Evolutionary conservation across 1,140 invertebrate genomes (phyloP).

Genomic region (Alviniconcha marisindica): DNA sequence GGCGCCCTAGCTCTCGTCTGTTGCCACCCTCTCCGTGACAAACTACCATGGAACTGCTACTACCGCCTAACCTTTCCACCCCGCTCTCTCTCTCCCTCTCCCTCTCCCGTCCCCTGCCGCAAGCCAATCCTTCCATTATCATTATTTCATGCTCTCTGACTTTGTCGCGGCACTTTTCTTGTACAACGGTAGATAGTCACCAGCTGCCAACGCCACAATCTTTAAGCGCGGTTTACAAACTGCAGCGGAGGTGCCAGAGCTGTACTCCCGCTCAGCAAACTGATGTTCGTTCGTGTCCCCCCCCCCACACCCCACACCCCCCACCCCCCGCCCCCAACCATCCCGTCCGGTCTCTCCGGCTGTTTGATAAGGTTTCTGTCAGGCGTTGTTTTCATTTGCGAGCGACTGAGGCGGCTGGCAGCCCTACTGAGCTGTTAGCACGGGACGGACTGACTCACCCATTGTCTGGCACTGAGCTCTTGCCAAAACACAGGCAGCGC

Average conservation of each 20-base stretch:
- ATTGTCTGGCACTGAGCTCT: conserved; percentile 10
- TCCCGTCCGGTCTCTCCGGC: not conserved
- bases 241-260: not conserved
- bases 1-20: conserved; percentile 5
- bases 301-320: not conserved
- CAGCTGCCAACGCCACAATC: conserved; percentile 18
- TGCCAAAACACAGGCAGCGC: not conserved
- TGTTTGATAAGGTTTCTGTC: conserved; percentile 5
- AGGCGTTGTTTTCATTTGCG: not conserved
- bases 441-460: not conserved
- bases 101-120: too few species aligned
- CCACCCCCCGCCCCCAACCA: not conserved
- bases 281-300: not conserved
- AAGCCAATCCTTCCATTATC: not conserved
- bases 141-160: conserved; percentile 22
- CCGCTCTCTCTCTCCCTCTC: not conserved
- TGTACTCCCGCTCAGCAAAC: not conserved
- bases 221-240: not conserved
- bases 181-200: conserved; percentile 10
- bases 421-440: not conserved
- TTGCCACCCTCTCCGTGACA: not conserved
- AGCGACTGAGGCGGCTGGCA: not conserved
- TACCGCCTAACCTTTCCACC: not conserved
- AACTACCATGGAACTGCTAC: not conserved
- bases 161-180: not conserved